Evolutionary conservation across 2,113 vertebrate species (phyloP).

Genomic region (Eurystomus gularis): DNA sequence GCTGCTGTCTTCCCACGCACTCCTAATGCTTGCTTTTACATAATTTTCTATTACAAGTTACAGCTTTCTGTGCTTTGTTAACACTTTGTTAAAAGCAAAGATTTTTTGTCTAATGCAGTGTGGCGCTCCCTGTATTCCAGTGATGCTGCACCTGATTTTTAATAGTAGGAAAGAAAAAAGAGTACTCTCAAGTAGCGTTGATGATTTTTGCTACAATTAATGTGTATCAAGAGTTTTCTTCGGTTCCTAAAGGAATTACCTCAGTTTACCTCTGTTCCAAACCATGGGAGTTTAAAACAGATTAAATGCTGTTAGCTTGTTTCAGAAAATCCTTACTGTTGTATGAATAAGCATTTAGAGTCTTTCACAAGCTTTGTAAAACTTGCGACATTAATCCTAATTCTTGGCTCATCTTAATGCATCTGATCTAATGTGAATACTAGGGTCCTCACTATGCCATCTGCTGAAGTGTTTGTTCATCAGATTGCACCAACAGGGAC

Average conservation of each 20-base stretch:
- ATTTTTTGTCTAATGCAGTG: background rate
- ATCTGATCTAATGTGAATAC: background rate
- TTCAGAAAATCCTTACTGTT: slow-evolving; percentile 10
- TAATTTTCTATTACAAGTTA: background rate
- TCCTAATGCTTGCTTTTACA: background rate
- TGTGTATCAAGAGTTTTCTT: background rate
- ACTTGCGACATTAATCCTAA: background rate
- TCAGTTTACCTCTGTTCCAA: background rate
- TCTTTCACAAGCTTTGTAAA: background rate
- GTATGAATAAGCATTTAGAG: background rate
- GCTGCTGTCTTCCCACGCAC: background rate
- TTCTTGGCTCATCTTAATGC: background rate
- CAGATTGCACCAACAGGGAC: background rate
- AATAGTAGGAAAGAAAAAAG: background rate
- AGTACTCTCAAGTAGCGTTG: background rate
- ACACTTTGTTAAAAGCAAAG: background rate
- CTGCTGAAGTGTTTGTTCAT: background rate
- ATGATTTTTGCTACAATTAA: background rate
- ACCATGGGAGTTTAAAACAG: background rate
- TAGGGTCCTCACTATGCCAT: background rate
- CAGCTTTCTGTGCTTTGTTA: background rate
- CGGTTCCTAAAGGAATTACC: background rate
- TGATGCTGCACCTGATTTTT: background rate
- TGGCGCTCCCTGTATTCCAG: background rate
- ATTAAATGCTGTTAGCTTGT: background rate